Evolutionary conservation across 2,888 invertebrate species (phyloP).

Genomic region (Limnephilus lunatus): DNA sequence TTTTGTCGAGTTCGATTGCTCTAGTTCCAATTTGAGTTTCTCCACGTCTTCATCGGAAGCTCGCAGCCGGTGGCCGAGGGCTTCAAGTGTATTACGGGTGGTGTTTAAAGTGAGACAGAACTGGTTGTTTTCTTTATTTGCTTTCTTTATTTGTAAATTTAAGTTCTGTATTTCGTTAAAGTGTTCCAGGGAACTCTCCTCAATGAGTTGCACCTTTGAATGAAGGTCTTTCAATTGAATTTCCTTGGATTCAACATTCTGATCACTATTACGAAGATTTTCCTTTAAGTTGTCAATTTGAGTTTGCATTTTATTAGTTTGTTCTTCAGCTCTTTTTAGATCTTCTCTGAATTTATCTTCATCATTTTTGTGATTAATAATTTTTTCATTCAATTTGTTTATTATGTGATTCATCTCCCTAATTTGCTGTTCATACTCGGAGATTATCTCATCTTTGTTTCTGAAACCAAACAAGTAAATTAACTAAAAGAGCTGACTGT

Average conservation of each 20-base stretch:
- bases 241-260: conserved; percentile 45
- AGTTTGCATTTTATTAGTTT: conserved; percentile 47
- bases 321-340: conserved; percentile 6
- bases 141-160: not conserved
- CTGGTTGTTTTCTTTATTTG: conserved; percentile 75
- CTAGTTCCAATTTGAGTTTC: conserved; percentile 69
- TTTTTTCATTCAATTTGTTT: conserved; percentile 34
- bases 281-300: conserved; percentile 63
- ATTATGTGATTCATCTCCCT: conserved; percentile 51
- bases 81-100: conserved; percentile 79
- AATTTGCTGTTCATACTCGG: conserved; percentile 60
- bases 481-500: no score
- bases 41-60: conserved; percentile 80
- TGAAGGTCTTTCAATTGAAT: conserved; percentile 70
- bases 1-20: conserved; percentile 32
- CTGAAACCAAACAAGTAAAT: conserved; percentile 42
- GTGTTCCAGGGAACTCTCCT: conserved; percentile 69
- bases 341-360: not conserved
- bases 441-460: conserved; percentile 63
- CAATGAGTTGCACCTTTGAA: conserved; percentile 61
- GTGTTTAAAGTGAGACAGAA: conserved; percentile 80
- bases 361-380: conserved; percentile 28
- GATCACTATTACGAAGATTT: conserved; percentile 36
- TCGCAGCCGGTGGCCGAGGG: conserved; percentile 77
- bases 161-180: conserved; percentile 65